Evolutionary conservation across 2,888 invertebrate genomes (phyloP), one percentile per base, ranked within the genome.

Genomic region (Physocephala rufipes): DNA sequence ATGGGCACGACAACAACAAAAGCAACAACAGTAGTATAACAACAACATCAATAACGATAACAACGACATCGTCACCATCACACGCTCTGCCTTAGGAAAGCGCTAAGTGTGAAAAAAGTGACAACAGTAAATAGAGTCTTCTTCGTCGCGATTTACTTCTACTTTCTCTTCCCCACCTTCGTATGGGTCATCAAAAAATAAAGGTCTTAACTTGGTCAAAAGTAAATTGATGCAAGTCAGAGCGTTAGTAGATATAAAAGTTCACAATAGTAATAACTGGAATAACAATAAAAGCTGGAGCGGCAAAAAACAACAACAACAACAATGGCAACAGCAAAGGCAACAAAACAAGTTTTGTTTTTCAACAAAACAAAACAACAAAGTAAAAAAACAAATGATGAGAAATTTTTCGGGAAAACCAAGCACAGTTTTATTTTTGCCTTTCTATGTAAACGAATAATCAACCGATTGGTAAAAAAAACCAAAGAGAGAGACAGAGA

Each of bases 171-270:
- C 36, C 9, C 9, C 36, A 36, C n/a, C 47, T 19, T 24, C 43
- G 26, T 45, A 43, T 47, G 47, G 47, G 47, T 24, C 43, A n/a
- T 43, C 24, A 49, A 64, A n/a, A 26, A 3, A 43, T 16, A 21
- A 28, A 45, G 65, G 47, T 47, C 65, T 65, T 51, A 51, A 51
- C 65, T 51, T 28, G 65, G 65, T 30, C 65, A 51, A 65, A 64
- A 51, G 28, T 19, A n/a, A n/a, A n/a, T n/a, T n/a, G 51, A 65
- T 36, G 62, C 43, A 13, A 43, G 15, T 43, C n/a, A 36, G 36
- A 7, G 36, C 4, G 9, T 26, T 26, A n/a, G 15, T 13, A 62
- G 13, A 43, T 7, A 43, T 19, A 30, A 61, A 61, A 21, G 12
- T n/a, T 12, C 61, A 61, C 16, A n/a, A 30, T n/a, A 61, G n/a